Percentiles rank a stretch among this genome's conserved stretches.
These are phyloP conservation scores for Gymnocheta viridis DNA, from an alignment of 2,888 invertebrate genomes.

Conservation along the genomic window DNA sequence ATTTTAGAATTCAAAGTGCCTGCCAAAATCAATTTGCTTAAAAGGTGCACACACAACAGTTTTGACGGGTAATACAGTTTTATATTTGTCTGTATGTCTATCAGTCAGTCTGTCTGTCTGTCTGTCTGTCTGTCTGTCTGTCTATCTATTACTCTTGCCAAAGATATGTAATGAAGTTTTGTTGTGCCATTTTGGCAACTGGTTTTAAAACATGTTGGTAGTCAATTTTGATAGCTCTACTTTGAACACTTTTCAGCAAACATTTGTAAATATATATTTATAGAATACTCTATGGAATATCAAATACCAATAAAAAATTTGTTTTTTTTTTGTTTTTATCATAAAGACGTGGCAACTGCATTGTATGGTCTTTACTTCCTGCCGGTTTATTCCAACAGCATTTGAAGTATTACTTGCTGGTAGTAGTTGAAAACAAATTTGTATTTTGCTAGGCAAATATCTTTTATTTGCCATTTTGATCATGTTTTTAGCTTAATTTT, in stretches of 20 bases:
- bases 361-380: background rate
- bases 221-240: slow-evolving; percentile 53
- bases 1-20: slow-evolving; percentile 62
- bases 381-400: background rate
- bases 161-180: slow-evolving; percentile 18
- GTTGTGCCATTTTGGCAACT: slow-evolving; percentile 46
- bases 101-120: background rate
- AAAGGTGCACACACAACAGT: slow-evolving; percentile 64
- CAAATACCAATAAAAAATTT: slow-evolving; percentile 63
- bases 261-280: slow-evolving; percentile 51
- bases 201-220: slow-evolving; percentile 32
- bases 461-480: slow-evolving; percentile 44
- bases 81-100: background rate
- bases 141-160: slow-evolving; percentile 9
- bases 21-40: slow-evolving; percentile 71
- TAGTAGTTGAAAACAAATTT: slow-evolving; percentile 43
- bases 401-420: background rate
- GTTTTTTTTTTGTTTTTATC: slow-evolving; percentile 38
- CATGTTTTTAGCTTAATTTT: slow-evolving; percentile 16
- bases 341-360: slow-evolving; percentile 47
- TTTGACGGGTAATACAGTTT: slow-evolving; percentile 55
- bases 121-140: background rate
- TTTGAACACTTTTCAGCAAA: slow-evolving; percentile 7
- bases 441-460: slow-evolving; percentile 17
- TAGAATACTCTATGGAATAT: slow-evolving; percentile 66